Percentiles rank a stretch among this genome's conserved stretches.
Conservation (phyloP, 2,797 vertebrate genomes). For the Anolis apletophallus region DNA sequence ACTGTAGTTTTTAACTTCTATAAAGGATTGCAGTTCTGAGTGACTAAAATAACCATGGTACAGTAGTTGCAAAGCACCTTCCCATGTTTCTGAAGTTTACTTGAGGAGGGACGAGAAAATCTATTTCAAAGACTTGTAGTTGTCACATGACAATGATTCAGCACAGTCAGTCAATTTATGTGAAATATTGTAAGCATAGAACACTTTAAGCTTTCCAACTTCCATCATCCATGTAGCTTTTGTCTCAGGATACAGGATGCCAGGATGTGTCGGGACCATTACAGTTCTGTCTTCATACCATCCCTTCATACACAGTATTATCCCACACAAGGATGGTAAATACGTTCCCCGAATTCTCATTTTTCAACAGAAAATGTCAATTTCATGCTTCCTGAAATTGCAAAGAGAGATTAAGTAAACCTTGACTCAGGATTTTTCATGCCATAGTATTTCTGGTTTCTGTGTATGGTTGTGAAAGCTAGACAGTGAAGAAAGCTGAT, state of each 20-base stretch:
- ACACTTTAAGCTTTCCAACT: not conserved
- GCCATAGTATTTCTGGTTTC: too few relatives aligned
- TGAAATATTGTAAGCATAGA: not conserved
- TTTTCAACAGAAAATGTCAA: not conserved
- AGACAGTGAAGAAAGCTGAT: too few relatives aligned
- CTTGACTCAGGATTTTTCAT: too few relatives aligned
- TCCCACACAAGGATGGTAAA: not conserved
- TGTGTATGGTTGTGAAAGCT: too few relatives aligned
- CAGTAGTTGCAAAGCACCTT: not conserved
- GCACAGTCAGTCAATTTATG: not conserved
- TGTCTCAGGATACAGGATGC: not conserved
- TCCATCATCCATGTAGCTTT: not conserved
- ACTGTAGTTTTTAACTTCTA: not conserved
- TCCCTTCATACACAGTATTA: not conserved
- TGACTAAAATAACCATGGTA: not conserved
- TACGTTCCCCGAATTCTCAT: not conserved
- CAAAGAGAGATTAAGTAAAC: not conserved
- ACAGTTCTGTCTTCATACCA: slow-evolving; percentile 18
- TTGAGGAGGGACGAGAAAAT: not conserved
- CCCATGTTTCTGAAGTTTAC: not conserved
- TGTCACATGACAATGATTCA: not conserved
- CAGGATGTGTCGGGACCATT: not conserved
- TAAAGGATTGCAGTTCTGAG: not conserved
- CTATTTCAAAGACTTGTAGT: not conserved
- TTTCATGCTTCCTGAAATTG: not conserved